A percentile compares a stretch with the other conserved stretches of the same genome.
Conservation (phyloP, 2,888 invertebrate genomes). For the Ormia ochracea region DNA sequence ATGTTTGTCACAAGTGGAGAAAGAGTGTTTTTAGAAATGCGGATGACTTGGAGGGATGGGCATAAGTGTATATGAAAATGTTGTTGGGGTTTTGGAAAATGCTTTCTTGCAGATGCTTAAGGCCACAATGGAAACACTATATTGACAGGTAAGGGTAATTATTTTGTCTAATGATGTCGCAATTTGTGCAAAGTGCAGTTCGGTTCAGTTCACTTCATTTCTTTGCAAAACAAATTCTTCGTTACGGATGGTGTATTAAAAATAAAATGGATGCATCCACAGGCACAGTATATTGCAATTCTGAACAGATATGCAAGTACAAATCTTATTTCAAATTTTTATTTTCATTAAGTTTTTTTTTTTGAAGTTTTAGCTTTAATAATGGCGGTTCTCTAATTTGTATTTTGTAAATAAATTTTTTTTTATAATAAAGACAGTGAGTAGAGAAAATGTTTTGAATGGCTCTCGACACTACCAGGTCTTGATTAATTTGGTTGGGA, state of each 20-base stretch:
- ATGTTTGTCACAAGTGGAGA: background rate
- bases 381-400: no score
- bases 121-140: constrained; percentile 47
- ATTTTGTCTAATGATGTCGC: constrained; percentile 60
- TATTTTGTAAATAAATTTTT: no score
- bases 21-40: constrained; percentile 18
- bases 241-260: background rate
- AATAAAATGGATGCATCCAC: background rate
- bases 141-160: constrained; percentile 59
- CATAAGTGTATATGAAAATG: background rate
- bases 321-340: no score
- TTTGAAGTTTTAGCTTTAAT: no score
- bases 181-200: constrained; percentile 48
- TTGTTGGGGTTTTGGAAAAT: background rate
- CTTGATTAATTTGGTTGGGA: no score
- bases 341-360: no score
- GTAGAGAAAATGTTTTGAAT: no score
- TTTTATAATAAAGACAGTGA: no score
- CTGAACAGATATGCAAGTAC: background rate
- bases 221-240: constrained; percentile 17
- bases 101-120: constrained; percentile 24
- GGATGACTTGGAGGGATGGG: background rate
- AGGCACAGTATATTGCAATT: background rate
- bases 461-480: no score
- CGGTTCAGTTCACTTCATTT: constrained; percentile 16